Evolutionary conservation across 2,888 invertebrate genomes (phyloP), one percentile per base, ranked within the genome.

Genomic region (Erebia ligea): DNA sequence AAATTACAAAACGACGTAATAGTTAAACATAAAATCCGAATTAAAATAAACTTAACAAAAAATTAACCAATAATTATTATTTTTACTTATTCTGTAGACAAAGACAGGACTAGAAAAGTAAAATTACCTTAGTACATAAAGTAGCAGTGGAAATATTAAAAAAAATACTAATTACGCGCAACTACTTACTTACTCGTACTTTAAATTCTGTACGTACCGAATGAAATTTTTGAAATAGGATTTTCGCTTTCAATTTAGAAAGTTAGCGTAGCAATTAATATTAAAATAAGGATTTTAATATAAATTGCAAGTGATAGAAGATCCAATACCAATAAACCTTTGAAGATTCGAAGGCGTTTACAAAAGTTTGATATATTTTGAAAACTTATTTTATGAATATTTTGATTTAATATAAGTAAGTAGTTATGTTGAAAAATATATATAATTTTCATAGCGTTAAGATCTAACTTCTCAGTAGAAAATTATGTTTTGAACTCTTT

Each of bases 361-460:
- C 17, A 52, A 17, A 52, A 17, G 52, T 52, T 6, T 50, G 17
- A 19, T 10, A 11, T 17, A 54, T 54, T 54, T 58, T n/a, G 58
- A 40, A 58, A 58, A 58, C n/a, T 54, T 54, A 54, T 17, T 17
- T 54, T 2, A 54, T 54, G 19, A 54, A 54, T 54, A 54, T 54
- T 54, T 19, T 54, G 17, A 54, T 54, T 54, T 54, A 5, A 54
- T 54, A 19, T 54, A 19, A 54, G n/a, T n/a, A n/a, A n/a, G n/a
- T n/a, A 54, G 10, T 54, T 54, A 19, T 10, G 19, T 17, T 54
- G 54, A 54, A 54, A 54, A 54, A 19, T 10, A 10, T 19, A 19
- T 10, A 10, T 6, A 54, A 54, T 9, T 13, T 45, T 34, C 34
- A 34, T 34, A 1, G 21, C 21, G 42, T 42, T 42, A 10, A 45